A percentile compares a stretch with the other conserved stretches of the same genome.
Evolutionary conservation across 1,140 invertebrate species (phyloP).

Genomic region (Drosophila ananassae): DNA sequence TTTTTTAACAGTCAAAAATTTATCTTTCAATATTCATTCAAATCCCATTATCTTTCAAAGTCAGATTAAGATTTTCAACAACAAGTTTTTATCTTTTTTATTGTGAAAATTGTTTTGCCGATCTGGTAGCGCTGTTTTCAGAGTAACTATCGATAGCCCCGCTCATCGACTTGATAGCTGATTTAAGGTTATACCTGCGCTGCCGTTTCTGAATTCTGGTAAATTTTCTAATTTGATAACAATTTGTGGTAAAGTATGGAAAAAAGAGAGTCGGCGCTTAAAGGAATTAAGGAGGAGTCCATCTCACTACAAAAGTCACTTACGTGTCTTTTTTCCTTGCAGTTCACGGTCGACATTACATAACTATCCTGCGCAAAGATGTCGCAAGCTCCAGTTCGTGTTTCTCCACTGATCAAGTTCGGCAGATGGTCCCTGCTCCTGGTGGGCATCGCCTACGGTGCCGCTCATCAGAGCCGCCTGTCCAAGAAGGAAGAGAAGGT

Average conservation of each 20-base stretch:
- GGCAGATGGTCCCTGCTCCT: slow-evolving; percentile 89
- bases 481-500: slow-evolving; percentile 88
- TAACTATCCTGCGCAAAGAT: slow-evolving; percentile 65
- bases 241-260: slow-evolving; percentile 14
- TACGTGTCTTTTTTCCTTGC: slow-evolving; percentile 26
- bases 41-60: neutral
- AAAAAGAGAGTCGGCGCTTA: neutral
- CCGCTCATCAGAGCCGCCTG: slow-evolving; percentile 88
- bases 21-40: neutral
- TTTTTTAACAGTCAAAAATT: neutral
- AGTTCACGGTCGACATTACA: slow-evolving; percentile 72
- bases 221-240: slow-evolving; percentile 47
- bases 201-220: slow-evolving; percentile 55
- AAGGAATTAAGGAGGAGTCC: too few relatives aligned
- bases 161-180: slow-evolving; percentile 69
- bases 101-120: neutral
- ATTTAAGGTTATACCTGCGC: slow-evolving; percentile 76
- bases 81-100: neutral
- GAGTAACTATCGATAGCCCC: slow-evolving; percentile 38
- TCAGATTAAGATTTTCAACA: too few relatives aligned
- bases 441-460: slow-evolving; percentile 88
- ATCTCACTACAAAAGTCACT: neutral
- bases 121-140: slow-evolving; percentile 27
- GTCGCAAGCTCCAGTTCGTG: slow-evolving; percentile 87
- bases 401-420: slow-evolving; percentile 90